Conservation (phyloP, 2,888 invertebrate species). For the Clivina fossor region DNA sequence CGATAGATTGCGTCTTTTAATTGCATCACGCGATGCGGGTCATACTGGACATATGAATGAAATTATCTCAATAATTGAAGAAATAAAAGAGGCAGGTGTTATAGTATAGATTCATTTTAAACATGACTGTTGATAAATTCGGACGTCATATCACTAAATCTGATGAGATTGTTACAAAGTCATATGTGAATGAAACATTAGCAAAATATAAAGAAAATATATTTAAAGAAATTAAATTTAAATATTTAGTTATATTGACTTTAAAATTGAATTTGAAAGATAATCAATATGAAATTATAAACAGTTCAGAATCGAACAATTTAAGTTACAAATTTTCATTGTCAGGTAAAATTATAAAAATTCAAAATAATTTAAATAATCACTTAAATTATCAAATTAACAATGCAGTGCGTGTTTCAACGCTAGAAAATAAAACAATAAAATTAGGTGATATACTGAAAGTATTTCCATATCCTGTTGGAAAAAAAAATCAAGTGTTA, state of each 20-base stretch:
- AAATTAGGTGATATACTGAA: not conserved
- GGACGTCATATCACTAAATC: constrained; percentile 14
- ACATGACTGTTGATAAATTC: constrained; percentile 6
- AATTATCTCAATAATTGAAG: constrained; percentile 31
- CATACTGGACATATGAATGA: constrained; percentile 32
- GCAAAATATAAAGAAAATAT: too few species aligned
- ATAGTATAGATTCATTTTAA: too few species aligned
- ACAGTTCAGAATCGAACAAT: not conserved
- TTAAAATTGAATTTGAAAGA: not conserved
- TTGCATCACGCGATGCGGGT: constrained; percentile 23
- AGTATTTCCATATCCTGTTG: not conserved
- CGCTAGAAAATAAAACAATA: not conserved
- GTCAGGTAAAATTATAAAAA: not conserved
- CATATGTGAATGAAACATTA: too few species aligned
- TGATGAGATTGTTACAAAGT: too few species aligned
- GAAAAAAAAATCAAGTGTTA: not conserved
- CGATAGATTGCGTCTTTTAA: constrained; percentile 23
- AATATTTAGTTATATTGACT: not conserved
- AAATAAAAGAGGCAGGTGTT: not conserved
- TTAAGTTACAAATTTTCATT: not conserved
- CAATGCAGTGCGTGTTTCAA: not conserved
- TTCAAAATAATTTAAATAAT: not conserved
- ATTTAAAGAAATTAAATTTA: too few species aligned
- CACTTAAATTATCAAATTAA: not conserved
- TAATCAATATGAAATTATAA: not conserved